A percentile compares a stretch with the other conserved stretches of the same genome.
Conservation (phyloP, 1,140 invertebrate genomes). For the Heliconius hewitsoni region DNA sequence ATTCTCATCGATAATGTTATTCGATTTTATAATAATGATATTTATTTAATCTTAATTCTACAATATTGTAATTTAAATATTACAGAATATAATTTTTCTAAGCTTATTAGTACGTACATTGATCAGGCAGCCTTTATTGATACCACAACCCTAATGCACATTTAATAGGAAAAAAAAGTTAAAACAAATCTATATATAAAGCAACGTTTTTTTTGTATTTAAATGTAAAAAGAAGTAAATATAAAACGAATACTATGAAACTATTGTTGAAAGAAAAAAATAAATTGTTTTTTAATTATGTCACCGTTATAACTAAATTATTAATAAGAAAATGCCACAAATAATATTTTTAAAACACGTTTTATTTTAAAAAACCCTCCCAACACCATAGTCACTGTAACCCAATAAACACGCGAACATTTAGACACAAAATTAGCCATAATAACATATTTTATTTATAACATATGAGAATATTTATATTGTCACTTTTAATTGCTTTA, state of each 20-base stretch:
- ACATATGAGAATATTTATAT: too few species aligned
- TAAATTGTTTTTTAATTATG: background rate
- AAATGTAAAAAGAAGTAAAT: background rate
- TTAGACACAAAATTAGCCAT: too few species aligned
- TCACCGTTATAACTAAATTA: too few species aligned
- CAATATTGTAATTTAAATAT: background rate
- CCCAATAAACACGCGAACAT: too few species aligned
- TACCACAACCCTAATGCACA: constrained; percentile 7
- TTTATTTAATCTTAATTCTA: constrained; percentile 3
- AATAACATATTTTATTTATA: too few species aligned
- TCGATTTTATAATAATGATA: background rate
- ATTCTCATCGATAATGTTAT: too few species aligned
- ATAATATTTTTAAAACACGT: too few species aligned
- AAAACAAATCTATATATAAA: background rate
- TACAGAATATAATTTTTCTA: background rate
- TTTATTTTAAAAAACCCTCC: too few species aligned
- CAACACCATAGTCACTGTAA: too few species aligned
- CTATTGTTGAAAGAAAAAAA: background rate
- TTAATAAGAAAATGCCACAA: too few species aligned
- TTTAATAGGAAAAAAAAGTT: background rate
- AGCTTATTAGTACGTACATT: background rate
- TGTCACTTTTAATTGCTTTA: too few species aligned
- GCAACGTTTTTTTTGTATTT: background rate
- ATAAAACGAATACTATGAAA: background rate
- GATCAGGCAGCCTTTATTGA: constrained; percentile 8